Evolutionary conservation across 2,797 vertebrate species (phyloP).

Genomic region (Lepidocolaptes lacrymiger): DNA sequence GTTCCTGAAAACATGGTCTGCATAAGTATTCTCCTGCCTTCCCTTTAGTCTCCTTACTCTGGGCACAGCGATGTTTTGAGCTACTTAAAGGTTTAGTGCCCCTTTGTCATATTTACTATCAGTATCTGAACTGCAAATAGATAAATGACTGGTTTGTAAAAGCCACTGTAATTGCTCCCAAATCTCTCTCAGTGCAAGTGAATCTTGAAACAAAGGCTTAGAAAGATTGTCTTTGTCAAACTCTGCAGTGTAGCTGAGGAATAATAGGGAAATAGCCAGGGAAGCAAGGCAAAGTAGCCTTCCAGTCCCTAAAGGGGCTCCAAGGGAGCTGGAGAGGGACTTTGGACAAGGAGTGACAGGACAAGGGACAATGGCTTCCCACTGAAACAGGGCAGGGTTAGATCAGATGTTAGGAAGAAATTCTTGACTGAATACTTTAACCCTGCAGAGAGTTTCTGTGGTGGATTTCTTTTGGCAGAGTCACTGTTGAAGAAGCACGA

Average conservation of each 20-base stretch:
- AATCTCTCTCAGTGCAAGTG: conserved; percentile 2
- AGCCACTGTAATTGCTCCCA: conserved; percentile 10
- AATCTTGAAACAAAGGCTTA: conserved; percentile 27
- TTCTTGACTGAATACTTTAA: not conserved
- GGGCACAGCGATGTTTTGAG: not conserved
- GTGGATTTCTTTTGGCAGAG: not conserved
- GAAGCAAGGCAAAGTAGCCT: not conserved
- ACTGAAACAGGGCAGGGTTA: not conserved
- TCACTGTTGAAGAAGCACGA: not conserved
- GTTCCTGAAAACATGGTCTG: not conserved
- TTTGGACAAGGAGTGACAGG: not conserved
- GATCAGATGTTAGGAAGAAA: not conserved
- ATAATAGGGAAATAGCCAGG: not conserved
- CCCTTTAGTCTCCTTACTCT: not conserved
- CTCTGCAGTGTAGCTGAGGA: not conserved
- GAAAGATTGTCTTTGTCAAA: not conserved
- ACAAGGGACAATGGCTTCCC: not conserved
- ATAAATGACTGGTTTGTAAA: conserved; percentile 16
- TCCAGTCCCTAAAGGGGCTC: not conserved
- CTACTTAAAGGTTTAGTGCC: conserved; percentile 20
- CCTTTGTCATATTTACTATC: conserved; percentile 50
- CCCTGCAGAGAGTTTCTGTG: not conserved
- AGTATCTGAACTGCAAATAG: conserved; percentile 1
- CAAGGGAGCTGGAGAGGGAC: not conserved
- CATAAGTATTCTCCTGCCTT: not conserved